These are phyloP conservation scores for Heliconius aoede DNA, from an alignment of 2,888 invertebrate species.

Conservation along the genomic window DNA sequence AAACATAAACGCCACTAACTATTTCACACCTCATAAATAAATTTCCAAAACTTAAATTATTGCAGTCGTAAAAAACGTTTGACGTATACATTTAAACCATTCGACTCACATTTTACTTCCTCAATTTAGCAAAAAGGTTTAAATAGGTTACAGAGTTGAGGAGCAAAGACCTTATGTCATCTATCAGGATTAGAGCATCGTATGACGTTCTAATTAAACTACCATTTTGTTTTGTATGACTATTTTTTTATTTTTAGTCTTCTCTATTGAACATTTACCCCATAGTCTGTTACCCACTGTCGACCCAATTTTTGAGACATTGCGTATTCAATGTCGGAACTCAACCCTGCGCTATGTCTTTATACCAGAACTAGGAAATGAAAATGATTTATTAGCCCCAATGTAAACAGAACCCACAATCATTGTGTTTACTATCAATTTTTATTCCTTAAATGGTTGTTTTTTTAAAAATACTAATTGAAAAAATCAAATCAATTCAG, in stretches of 20 bases:
- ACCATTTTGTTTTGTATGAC: not conserved
- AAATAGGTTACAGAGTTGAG: conserved; percentile 26
- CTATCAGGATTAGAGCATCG: conserved; percentile 36
- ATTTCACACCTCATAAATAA: conserved; percentile 9
- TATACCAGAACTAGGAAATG: too few species aligned
- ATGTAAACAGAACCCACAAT: too few species aligned
- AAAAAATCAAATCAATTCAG: too few species aligned
- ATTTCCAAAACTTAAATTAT: conserved; percentile 13
- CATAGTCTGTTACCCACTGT: too few species aligned
- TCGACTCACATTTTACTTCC: conserved; percentile 10
- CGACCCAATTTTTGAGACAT: too few species aligned
- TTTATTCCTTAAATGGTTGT: too few species aligned
- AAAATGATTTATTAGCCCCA: too few species aligned
- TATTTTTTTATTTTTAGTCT: not conserved
- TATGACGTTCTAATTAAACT: conserved; percentile 24
- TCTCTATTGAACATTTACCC: too few species aligned
- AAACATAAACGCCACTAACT: not conserved
- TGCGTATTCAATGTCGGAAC: too few species aligned
- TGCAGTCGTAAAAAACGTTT: conserved; percentile 12
- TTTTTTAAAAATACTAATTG: too few species aligned
- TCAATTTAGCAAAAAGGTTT: conserved; percentile 10
- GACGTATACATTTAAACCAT: conserved; percentile 15
- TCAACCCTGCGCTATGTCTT: too few species aligned
- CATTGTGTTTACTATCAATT: too few species aligned
- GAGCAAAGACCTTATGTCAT: conserved; percentile 42